Base-by-base conservation (phyloP, 2,888 invertebrate species). In the Argynnis bischoffii region DNA sequence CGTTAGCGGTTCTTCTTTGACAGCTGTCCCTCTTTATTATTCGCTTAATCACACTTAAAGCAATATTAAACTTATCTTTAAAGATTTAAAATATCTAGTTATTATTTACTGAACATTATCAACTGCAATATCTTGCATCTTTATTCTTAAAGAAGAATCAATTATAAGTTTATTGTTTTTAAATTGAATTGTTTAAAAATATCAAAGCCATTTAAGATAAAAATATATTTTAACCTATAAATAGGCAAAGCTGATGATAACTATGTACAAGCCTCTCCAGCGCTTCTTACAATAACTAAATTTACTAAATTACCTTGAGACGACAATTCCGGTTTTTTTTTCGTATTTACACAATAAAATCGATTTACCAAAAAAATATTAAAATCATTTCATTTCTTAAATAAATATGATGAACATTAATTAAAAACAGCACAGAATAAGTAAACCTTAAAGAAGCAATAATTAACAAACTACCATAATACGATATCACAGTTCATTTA, bases 401-500 rank as follows among this genome's bases (percentile, higher is more conserved):
- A 77, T 74, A 75, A 77, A 75, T 63, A 69, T 66, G 64, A 72
- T 68, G 66, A 73, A 69, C 73, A 70, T 69, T 71, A 74, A 76
- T 74, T 72, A 75, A 75, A 77, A 78, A 78, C 74, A 75, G 75
- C 73, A 75, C 71, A 73, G 75, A 76, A 72, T 74, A 73, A 73
- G 72, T 79, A 78, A 83, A 79, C 77, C 83, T 81, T 82, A 81
- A 82, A 85, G 85, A 88, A 86, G 86, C 83, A 81, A 85, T 86
- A 87, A 87, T 85, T 86, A 90, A 89, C 77, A 78, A 85, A 89
- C 88, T 91, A 91, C 84, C 83, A 84, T 88, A 87, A 84, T 89
- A 89, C 84, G 87, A 91, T 92, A 92, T 92, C 92, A 92, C 92
- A 92, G 92, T 88, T 92, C 89, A 89, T 92, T 92, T 92, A 92